Base-by-base conservation (phyloP, 1,140 invertebrate genomes). In the Drosophila orena region DNA sequence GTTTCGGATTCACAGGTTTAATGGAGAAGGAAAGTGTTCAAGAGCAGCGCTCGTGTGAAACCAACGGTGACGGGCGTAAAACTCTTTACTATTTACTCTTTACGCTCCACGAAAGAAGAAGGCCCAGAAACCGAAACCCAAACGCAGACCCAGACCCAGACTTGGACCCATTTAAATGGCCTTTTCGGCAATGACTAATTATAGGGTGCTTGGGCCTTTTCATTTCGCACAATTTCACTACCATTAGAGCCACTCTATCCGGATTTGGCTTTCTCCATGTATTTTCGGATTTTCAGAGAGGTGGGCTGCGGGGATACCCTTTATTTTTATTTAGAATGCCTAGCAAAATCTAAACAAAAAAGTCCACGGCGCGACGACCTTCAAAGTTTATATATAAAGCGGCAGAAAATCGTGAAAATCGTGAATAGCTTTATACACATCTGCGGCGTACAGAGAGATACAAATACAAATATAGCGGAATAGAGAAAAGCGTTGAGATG, bases 301-400 rank as follows among this genome's bases (percentile, higher is more conserved):
- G 30, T 46, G 10, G 53, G 14, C 49, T 11, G 40, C 17, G 50
- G 56, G 15, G 12, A 61, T 57, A 76, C 57, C 53, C 54, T 69
- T 80, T 71, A 52, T 76, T 62, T 75, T 65, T 77, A 81, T 81
- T 81, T 71, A 71, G 79, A 81, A 76, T 61, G 83, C 71, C 58
- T 75, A 61, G 64, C 83, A 58, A 73, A 88, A 88, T 89, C 84
- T 88, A 89, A 88, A 88, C 84, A 88, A 89, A 85, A 77, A 79
- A 62, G 65, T 84, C 76, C 57, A 79, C 76, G 68, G 77, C 79
- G 59, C 66, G 79, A 57, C 79, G 83, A 88, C 83, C 83, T 88
- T 88, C 83, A 88, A 71, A 89, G 84, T 84, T 70, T 83, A 88
- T 88, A 88, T 79, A 81, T 81, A 86, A 57, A 74, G 55, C 37